phyloP scores from a whole-genome alignment of 1,140 invertebrate species.

The Drosophila bocki region DNA sequence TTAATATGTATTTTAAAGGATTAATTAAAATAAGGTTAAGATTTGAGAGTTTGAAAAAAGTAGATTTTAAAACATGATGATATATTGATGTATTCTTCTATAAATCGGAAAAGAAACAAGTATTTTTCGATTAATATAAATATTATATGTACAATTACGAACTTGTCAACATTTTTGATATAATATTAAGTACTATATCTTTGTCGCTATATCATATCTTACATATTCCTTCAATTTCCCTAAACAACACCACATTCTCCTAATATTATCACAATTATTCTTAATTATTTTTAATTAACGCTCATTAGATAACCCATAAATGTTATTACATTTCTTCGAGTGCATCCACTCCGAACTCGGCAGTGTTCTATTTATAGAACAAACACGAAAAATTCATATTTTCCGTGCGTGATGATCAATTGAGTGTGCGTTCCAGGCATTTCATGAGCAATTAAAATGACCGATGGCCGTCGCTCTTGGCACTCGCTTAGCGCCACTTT shows the following conservation, averaged over 20 bases:
- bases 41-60: too few species aligned
- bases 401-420: slow-evolving; percentile 39
- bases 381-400: slow-evolving; percentile 15
- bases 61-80: too few species aligned
- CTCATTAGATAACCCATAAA: neutral
- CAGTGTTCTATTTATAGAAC: slow-evolving; percentile 13
- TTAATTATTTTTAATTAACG: neutral
- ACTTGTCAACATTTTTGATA: neutral
- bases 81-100: too few species aligned
- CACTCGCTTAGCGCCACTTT: slow-evolving; percentile 31
- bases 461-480: slow-evolving; percentile 45
- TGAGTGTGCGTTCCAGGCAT: slow-evolving; percentile 35
- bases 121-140: too few species aligned
- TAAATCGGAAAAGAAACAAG: too few species aligned
- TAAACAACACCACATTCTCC: neutral
- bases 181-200: neutral
- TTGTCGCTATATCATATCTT: neutral
- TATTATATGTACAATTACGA: neutral
- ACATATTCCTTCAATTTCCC: too few species aligned
- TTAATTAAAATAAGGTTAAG: too few species aligned
- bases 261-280: neutral
- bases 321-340: slow-evolving; percentile 10
- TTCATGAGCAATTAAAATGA: slow-evolving; percentile 76
- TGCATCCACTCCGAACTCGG: slow-evolving; percentile 3
- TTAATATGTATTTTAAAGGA: neutral